Base-by-base conservation (phyloP, 2,888 invertebrate genomes). In the Ichneumon xanthorius region DNA sequence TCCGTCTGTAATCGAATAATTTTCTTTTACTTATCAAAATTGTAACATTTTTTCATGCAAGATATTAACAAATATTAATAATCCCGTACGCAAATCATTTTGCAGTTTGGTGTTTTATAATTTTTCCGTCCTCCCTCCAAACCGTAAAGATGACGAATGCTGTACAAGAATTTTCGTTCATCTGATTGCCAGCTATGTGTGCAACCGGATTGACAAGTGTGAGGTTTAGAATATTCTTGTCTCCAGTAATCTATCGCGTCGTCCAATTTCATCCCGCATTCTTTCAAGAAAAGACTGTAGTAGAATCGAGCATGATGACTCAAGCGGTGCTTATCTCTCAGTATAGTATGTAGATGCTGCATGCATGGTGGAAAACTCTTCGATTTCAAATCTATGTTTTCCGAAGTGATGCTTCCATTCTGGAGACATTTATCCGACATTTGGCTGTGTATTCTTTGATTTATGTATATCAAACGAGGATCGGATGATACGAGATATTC, bases 71-170 rank as follows among this genome's bases (percentile, higher is more conserved):
- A 5, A 16, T 16, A 33, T 48, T 65, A 65, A 61, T 61, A 9
- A 37, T 70, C 83, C 92, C 93, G 94, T 89, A 96, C 96, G 93
- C 96, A 96, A 68, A 97, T 95, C 77, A 94, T 90, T 22, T 93
- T 89, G 90, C 97, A 97, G 86, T 94, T 95, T 61, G 95, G 95
- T 19, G 95, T 95, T 63, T 93, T 92, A 89, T 97, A 97, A 89
- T 94, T 95, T 89, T 95, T 96, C 87, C 95, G 94, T n/a, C 95
- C 94, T 4, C 97, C 97, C 93, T 96, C 96, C 71, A 96, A 93
- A 0, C 97, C 97, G 94, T 97, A 97, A 93, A 97, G 94, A 90
- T 97, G 97, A 84, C 96, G 94, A 73, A 97, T 96, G 81, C 96
- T 96, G 93, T 96, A 96, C 4, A 95, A 91, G 92, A 95, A 96